Percentiles rank a stretch among this genome's conserved stretches.
phyloP scores from a whole-genome alignment of 2,888 invertebrate genomes.

The Tetragonisca angustula region DNA sequence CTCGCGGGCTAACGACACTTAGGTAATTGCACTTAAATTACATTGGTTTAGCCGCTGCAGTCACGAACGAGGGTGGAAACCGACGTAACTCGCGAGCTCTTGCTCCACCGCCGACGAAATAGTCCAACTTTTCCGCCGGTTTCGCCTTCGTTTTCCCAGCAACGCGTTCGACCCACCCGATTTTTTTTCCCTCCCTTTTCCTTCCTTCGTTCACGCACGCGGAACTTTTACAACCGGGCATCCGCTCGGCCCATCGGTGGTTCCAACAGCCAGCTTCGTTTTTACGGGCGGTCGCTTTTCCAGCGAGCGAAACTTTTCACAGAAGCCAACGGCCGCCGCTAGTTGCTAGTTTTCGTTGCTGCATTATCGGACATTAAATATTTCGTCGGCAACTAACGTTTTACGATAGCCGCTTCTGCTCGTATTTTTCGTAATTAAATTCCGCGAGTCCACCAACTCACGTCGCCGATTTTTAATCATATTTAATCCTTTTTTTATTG shows the following conservation, averaged over 20 bases:
- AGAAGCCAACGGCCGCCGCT: constrained; percentile 3
- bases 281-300: constrained; percentile 30
- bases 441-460: not conserved
- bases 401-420: constrained; percentile 1
- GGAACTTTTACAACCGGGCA: constrained; percentile 37
- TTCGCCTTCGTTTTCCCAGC: constrained; percentile 36
- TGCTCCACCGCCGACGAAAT: constrained; percentile 42
- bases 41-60: constrained; percentile 59
- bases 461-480: not conserved
- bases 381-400: constrained; percentile 28
- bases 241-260: not conserved
- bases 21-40: constrained; percentile 65
- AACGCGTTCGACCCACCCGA: constrained; percentile 37
- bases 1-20: constrained; percentile 58
- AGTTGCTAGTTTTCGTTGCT: constrained; percentile 24
- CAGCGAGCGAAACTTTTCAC: constrained; percentile 19
- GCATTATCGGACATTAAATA: constrained; percentile 46
- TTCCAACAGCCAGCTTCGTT: constrained; percentile 13
- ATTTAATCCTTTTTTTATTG: not conserved
- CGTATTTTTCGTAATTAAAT: constrained; percentile 16
- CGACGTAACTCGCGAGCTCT: constrained; percentile 49
- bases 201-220: constrained; percentile 37
- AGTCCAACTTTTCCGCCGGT: constrained; percentile 56
- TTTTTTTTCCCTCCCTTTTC: constrained; percentile 22
- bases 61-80: constrained; percentile 58